Base-by-base conservation (phyloP, 2,888 invertebrate genomes). In the Synergus gifuensis region DNA sequence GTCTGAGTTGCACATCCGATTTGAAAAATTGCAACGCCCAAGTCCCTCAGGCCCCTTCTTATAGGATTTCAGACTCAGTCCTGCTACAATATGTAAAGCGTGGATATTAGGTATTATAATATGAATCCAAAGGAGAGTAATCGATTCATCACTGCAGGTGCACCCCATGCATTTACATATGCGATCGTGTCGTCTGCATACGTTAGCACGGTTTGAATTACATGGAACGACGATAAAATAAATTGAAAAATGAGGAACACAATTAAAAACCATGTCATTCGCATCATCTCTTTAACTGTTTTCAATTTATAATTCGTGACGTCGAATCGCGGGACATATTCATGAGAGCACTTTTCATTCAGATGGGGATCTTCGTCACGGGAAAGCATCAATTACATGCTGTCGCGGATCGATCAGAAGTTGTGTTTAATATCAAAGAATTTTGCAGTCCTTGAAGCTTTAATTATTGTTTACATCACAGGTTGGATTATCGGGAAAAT, bases 101-200 rank as follows among this genome's bases (percentile, higher is more conserved):
- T 36, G 40, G 54, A 54, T 73, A 54, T 73, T 73, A 54, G 54
- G 36, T 40, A 73, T 73, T 73, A 73, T 73, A 83, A 84, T 79
- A 79, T 78, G 54, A 60, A 73, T 73, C 73, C n/a, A 58, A 28
- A 58, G 46, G 73, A 36, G 85, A 85, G 86, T 90, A 90, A 91
- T 91, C 89, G 91, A 92, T 92, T 91, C 90, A 91, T 91, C 90
- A 90, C 90, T 88, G 88, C 90, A 88, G 89, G 89, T 90, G 89
- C 89, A 54, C 54, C 87, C 86, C 83, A 85, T 83, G 87, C 89
- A 91, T 91, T 90, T 90, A 88, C 91, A 90, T 91, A 90, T 86
- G 79, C 87, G 87, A 89, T 86, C 87, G 88, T 87, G 88, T 85
- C 85, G 87, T 86, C 84, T 85, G 73, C 77, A 78, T 78, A 76